These are phyloP conservation scores for Amphiprion clarkii DNA, from an alignment of 2,797 vertebrate species.

Conservation along the genomic window DNA sequence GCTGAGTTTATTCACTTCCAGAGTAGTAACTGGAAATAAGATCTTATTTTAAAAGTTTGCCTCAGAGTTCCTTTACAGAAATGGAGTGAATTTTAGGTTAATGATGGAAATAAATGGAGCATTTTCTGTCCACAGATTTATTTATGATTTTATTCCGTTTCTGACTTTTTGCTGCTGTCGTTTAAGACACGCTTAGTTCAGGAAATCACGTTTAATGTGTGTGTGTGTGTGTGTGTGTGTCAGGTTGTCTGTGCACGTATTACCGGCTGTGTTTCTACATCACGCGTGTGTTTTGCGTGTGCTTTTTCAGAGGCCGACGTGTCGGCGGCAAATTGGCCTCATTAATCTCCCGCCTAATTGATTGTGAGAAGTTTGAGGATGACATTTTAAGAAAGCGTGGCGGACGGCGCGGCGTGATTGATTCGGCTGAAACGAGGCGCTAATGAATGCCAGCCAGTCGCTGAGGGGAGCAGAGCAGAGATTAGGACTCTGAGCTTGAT, in stretches of 20 bases:
- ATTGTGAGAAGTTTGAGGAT: constrained; percentile 90
- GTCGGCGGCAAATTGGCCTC: constrained; percentile 87
- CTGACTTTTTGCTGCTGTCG: too few relatives aligned
- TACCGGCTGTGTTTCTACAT: not conserved
- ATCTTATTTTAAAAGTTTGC: too few relatives aligned
- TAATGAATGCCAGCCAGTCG: constrained; percentile 88
- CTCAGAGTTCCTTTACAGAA: too few relatives aligned
- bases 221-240: not conserved
- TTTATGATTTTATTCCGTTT: too few relatives aligned
- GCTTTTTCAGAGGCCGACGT: constrained; percentile 73
- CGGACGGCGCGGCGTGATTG: constrained; percentile 80
- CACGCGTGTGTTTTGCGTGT: not conserved
- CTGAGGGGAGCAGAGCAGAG: constrained; percentile 82
- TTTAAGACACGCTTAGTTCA: too few relatives aligned
- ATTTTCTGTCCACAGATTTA: too few relatives aligned
- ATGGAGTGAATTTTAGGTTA: too few relatives aligned
- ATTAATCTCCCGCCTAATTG: constrained; percentile 89
- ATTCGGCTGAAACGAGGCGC: constrained; percentile 83
- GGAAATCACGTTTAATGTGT: too few relatives aligned
- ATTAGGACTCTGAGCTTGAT: constrained; percentile 85
- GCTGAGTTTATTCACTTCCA: too few relatives aligned
- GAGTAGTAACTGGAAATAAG: too few relatives aligned
- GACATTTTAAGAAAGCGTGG: constrained; percentile 88
- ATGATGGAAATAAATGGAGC: too few relatives aligned
- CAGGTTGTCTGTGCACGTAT: not conserved